A percentile compares a stretch with the other conserved stretches of the same genome.
Evolutionary conservation across 1,140 invertebrate genomes (phyloP).

Genomic region (Battus philenor): DNA sequence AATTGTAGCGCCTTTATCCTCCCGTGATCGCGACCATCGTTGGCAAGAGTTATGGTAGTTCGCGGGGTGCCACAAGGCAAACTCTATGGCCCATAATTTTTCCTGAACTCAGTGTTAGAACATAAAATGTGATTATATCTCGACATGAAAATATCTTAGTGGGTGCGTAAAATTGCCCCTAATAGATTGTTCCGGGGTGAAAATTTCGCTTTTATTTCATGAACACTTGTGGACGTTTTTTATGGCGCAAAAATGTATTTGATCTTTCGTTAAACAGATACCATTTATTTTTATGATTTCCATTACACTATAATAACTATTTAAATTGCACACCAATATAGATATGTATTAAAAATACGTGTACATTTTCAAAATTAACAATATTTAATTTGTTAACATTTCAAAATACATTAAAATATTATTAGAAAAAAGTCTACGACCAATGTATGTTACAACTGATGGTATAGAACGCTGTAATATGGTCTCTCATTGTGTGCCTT

Average conservation of each 20-base stretch:
- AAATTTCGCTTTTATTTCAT: constrained; percentile 40
- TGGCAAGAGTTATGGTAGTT: constrained; percentile 52
- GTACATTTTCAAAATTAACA: no score
- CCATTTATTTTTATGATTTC: no score
- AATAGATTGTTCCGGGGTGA: constrained; percentile 59
- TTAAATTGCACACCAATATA: no score
- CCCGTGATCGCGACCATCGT: constrained; percentile 64
- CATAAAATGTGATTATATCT: constrained; percentile 73
- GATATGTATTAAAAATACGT: no score
- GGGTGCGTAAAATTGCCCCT: constrained; percentile 51
- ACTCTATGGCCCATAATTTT: constrained; percentile 63
- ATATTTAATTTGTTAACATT: no score
- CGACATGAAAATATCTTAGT: constrained; percentile 57
- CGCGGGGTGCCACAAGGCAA: constrained; percentile 61
- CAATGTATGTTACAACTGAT: no score
- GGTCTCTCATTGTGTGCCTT: no score
- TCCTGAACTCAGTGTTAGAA: constrained; percentile 68
- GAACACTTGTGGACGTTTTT: constrained; percentile 24
- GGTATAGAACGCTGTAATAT: no score
- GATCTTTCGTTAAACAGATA: no score
- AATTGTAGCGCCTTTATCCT: constrained; percentile 46
- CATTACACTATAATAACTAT: no score
- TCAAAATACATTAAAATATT: no score
- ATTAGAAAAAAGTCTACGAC: no score
- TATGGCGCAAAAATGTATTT: not conserved